Evolutionary conservation across 2,797 vertebrate genomes (phyloP), one percentile per base, ranked within the genome.

Genomic region (Furcifer pardalis): DNA sequence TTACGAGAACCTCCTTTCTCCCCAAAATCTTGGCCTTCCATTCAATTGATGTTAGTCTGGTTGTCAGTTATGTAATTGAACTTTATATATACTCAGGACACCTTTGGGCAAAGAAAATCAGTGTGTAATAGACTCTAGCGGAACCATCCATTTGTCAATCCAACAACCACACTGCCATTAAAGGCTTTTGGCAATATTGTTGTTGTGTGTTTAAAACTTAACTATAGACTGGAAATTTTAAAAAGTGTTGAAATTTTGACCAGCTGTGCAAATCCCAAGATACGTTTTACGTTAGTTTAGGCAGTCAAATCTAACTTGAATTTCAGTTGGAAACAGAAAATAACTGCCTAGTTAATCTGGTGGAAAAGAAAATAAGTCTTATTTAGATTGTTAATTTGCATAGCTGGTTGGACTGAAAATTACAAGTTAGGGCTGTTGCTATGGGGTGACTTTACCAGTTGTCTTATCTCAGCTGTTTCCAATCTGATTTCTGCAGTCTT

Each of bases 151-250:
- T 82, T 25, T 88, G 49, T 42, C 42, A 5, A 10, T n/a, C n/a
- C n/a, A n/a, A n/a, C n/a, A n/a, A n/a, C n/a, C n/a, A n/a, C n/a
- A n/a, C n/a, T 42, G 10, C 10, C n/a, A 87, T 90, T 0, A 27
- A 21, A 7, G 4, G 79, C 2, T 21, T 21, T 44, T 27, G 25
- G 5, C 17, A 8, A 1, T 23, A 5, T 37, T 52, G 78, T 83
- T 85, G 44, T 82, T 37, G 44, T 1, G 76, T 69, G 56, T 35
- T 85, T 35, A 77, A 76, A 76, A 75, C 21, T 74, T 2, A 44
- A 44, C 17, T 0, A 0, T 62, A 35, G 10, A 15, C 75, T 0
- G 0, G 71, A 63, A 7, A 37, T 72, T 27, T 27, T n/a, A 69
- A 15, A 83, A 82, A 2, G 1, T 0, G 27, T 23, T 37, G 17